Base-by-base conservation (phyloP, 2,888 invertebrate species). In the Eumacrocentrus americanus region DNA sequence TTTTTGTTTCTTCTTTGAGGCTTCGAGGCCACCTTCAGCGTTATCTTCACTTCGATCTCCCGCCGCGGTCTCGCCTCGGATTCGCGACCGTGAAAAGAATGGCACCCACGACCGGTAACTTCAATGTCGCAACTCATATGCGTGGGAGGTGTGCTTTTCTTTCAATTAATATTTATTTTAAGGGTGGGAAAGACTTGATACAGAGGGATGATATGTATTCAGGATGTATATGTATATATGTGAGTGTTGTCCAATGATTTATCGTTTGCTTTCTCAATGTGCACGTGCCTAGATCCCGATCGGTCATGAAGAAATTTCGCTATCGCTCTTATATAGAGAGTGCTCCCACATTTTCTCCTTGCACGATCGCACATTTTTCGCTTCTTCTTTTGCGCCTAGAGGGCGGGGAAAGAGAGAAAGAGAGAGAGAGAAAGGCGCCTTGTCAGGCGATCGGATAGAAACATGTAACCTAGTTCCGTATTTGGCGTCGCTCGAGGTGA, bases 401-500 rank as follows among this genome's bases (percentile, higher is more conserved):
- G 20, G 18, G 20, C 18, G 18, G 9, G 12, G 18, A 42, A 42
- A 9, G 9, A 4, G 14, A 14, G 12, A 9, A 16, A n/a, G 12
- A 9, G 20, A 37, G 18, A 34, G 16, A 22, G 22, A 18, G 22
- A 9, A 51, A 51, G 34, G 12, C 35, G 51, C 34, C 51, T 51
- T 51, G 51, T 37, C 51, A 37, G 22, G 51, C 37, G 37, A 51
- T 37, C 51, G 35, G 52, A 14, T 25, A 40, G 25, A 52, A 56
- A 58, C 64, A 60, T 52, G 59, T 70, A 71, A 71, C 67, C 67
- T 65, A 67, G 63, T 70, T 71, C 66, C 66, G 63, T 69, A 69
- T 70, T 71, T 66, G 67, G 66, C 57, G 56, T 59, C 57, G 61
- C 38, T 56, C 29, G 44, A 38, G 35, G 52, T 44, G 11, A 23